Conservation (phyloP, 1,140 invertebrate species). For the Tachypleus tridentatus region DNA sequence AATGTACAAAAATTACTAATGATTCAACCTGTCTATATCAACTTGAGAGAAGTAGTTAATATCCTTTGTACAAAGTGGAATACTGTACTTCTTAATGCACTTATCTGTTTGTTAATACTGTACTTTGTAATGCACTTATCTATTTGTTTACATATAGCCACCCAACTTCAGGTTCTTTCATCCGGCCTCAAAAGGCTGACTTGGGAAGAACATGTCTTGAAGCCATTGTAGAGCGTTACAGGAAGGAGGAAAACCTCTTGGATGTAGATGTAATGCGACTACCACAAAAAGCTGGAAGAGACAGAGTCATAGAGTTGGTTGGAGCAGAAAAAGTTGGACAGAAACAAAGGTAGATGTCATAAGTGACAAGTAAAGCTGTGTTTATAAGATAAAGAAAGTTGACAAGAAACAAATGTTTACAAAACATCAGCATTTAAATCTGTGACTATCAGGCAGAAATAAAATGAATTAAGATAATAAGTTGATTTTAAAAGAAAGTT, state of each 20-base stretch:
- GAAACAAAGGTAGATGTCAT: conserved; percentile 17
- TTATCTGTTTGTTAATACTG: too few species aligned
- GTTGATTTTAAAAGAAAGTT: too few species aligned
- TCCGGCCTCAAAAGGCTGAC: conserved; percentile 18
- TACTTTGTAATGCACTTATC: too few species aligned
- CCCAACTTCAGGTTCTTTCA: conserved; percentile 18
- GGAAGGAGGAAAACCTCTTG: conserved; percentile 1
- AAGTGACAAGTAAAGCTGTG: background rate
- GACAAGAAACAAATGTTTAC: too few species aligned
- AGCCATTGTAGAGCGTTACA: conserved; percentile 15
- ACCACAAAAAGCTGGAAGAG: conserved; percentile 15
- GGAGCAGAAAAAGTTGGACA: conserved; percentile 18
- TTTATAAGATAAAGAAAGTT: background rate
- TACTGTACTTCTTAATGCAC: too few species aligned
- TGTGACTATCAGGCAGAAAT: too few species aligned
- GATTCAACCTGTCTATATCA: too few species aligned
- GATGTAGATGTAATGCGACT: conserved; percentile 9
- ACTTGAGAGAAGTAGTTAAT: too few species aligned
- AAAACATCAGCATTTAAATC: too few species aligned
- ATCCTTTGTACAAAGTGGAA: conserved; percentile 7
- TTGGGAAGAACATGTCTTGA: conserved; percentile 14
- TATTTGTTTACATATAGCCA: conserved; percentile 12
- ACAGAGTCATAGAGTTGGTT: conserved; percentile 20
- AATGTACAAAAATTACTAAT: too few species aligned
- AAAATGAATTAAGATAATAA: too few species aligned